A percentile compares a stretch with the other conserved stretches of the same genome.
Conservation (phyloP, 1,140 invertebrate species). For the Solen grandis region DNA sequence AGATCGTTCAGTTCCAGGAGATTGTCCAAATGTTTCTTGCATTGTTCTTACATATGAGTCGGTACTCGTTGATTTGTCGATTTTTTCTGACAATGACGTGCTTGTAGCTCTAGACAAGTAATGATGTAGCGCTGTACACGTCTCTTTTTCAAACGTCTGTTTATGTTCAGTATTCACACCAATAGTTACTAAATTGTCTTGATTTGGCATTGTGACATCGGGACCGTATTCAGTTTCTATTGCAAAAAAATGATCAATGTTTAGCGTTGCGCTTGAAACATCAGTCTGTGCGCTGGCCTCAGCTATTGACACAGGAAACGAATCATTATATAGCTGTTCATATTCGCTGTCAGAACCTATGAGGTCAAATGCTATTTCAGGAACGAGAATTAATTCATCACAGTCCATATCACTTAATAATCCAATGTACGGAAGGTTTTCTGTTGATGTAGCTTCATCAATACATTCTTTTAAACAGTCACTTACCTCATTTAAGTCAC, state of each 20-base stretch:
- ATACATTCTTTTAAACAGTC: constrained; percentile 53
- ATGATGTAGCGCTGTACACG: constrained; percentile 70
- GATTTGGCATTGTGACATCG: constrained; percentile 15
- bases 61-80: constrained; percentile 75
- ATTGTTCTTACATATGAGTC: constrained; percentile 33
- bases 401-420: constrained; percentile 76
- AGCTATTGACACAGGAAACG: constrained; percentile 47
- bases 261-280: constrained; percentile 31
- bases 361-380: constrained; percentile 70
- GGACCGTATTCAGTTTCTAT: neutral
- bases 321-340: constrained; percentile 16
- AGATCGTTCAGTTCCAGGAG: constrained; percentile 27
- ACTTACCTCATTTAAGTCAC: constrained; percentile 58
- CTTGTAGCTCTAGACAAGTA: constrained; percentile 73
- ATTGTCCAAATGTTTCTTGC: constrained; percentile 54
- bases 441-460: constrained; percentile 75
- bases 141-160: constrained; percentile 75
- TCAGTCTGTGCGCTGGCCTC: constrained; percentile 72
- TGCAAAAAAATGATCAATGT: constrained; percentile 11
- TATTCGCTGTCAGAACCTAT: constrained; percentile 60
- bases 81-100: constrained; percentile 71
- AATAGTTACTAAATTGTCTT: constrained; percentile 61
- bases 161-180: constrained; percentile 72
- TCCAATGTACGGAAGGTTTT: constrained; percentile 76
- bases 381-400: constrained; percentile 75